Evolutionary conservation across 1,140 invertebrate genomes (phyloP).

Genomic region (Drosophila varians): DNA sequence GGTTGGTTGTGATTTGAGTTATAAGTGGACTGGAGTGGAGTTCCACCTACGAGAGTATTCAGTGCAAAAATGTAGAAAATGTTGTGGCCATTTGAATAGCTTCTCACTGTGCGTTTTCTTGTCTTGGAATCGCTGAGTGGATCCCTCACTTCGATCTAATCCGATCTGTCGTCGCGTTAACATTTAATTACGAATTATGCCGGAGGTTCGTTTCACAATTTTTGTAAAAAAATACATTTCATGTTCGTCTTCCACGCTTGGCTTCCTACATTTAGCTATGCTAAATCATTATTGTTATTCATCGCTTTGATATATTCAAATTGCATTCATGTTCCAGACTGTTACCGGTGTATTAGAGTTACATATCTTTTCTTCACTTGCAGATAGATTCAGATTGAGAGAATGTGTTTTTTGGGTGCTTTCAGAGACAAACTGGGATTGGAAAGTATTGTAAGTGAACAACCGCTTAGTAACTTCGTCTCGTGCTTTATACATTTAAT

Average conservation of each 20-base stretch:
- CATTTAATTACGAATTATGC: slow-evolving; percentile 69
- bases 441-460: slow-evolving; percentile 47
- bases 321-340: slow-evolving; percentile 51
- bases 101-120: slow-evolving; percentile 44
- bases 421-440: slow-evolving; percentile 37
- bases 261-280: slow-evolving; percentile 70
- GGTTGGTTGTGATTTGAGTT: slow-evolving; percentile 16
- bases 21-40: slow-evolving; percentile 2
- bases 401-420: slow-evolving; percentile 7
- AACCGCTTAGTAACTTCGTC: slow-evolving; percentile 71
- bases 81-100: slow-evolving; percentile 37
- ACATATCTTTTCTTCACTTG: background rate
- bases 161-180: slow-evolving; percentile 43
- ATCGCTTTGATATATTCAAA: slow-evolving; percentile 63
- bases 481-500: slow-evolving; percentile 58
- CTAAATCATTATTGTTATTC: slow-evolving; percentile 74
- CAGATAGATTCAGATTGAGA: background rate
- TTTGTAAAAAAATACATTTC: slow-evolving; percentile 78
- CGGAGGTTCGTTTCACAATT: slow-evolving; percentile 77
- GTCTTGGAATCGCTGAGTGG: background rate
- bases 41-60: slow-evolving; percentile 1
- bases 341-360: slow-evolving; percentile 27
- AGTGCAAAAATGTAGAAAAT: slow-evolving; percentile 61
- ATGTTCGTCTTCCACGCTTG: slow-evolving; percentile 29
- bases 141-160: slow-evolving; percentile 6